Evolutionary conservation across 1,140 invertebrate genomes (phyloP).

Genomic region (Eriosoma lanigerum): DNA sequence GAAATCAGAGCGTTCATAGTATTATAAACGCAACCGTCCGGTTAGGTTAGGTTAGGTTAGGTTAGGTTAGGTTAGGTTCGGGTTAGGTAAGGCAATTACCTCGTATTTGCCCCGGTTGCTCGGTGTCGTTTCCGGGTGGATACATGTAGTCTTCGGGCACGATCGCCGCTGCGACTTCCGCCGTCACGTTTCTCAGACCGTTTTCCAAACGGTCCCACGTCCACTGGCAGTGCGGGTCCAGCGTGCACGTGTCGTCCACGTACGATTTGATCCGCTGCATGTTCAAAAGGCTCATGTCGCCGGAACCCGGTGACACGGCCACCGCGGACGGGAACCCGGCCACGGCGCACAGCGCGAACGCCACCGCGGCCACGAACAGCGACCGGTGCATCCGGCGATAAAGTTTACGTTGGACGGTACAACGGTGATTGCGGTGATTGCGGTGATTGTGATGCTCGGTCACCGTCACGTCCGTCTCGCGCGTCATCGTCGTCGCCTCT

Average conservation of each 20-base stretch:
- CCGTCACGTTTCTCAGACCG: constrained; percentile 11
- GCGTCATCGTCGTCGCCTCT: neutral
- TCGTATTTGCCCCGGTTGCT: constrained; percentile 15
- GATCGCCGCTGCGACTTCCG: neutral
- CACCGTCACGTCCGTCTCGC: neutral
- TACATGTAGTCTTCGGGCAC: constrained; percentile 16
- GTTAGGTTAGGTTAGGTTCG: no score
- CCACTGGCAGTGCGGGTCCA: constrained; percentile 45
- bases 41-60: no score
- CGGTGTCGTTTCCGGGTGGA: neutral
- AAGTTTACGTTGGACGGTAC: neutral
- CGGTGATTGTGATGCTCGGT: neutral
- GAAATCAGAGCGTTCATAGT: no score
- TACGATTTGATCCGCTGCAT: constrained; percentile 42
- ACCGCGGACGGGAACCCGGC: no score
- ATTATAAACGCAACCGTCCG: no score
- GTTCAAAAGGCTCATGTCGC: constrained; percentile 23
- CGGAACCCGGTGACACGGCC: neutral
- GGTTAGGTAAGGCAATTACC: neutral
- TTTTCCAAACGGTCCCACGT: constrained; percentile 5
- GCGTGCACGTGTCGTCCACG: constrained; percentile 38
- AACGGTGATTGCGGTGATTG: neutral
- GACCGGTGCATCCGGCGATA: neutral
- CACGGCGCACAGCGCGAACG: neutral
- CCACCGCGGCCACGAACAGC: neutral